Base-by-base conservation (phyloP, 2,888 invertebrate genomes). In the Perizoma affinitatum region DNA sequence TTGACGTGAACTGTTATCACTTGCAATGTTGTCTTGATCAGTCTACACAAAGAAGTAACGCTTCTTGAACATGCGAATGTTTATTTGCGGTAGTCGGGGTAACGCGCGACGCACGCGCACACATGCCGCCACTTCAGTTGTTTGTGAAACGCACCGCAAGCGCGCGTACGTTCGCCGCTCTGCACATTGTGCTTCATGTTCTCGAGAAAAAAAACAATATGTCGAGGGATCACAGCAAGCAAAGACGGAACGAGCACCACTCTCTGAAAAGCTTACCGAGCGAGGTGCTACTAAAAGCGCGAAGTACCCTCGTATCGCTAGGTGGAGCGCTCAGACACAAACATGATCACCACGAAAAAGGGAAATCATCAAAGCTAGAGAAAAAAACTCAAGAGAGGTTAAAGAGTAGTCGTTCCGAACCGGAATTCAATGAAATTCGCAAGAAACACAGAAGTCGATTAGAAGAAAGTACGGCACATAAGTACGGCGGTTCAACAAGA, bases 261-360 rank as follows among this genome's bases (percentile, higher is more conserved):
- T 63, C 63, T 6, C 78, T 93, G 44, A 92, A 92, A 70, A 93
- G 83, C 62, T 74, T 92, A 44, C 92, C 92, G 0, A 80, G 87
- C 5, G 93, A 92, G 74, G 93, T 93, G 0, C 71, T 93, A 47
- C 66, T 88, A 11, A 90, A 89, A 73, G 93, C 93, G 2, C 80
- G 89, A 59, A 91, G 84, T 65, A 92, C 92, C 33, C 72, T 93
- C n/a, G 83, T 87, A 11, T 90, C 90, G 2, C 73, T 93, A 52
- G 82, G 91, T 38, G 91, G 90, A 50, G 93, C 88, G 9, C 73
- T 94, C 11, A 94, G 93, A 78, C 73, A 89, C 7, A 89, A 84
- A 75, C 84, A 82, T 60, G 87, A 88, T 1, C 77, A 80, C 33
- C 79, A 78, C 10, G 75, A 76, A 53, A 76, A 79, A 45, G 54